Conservation (phyloP, 2,113 vertebrate species). For the Triplophysa dalaica region DNA sequence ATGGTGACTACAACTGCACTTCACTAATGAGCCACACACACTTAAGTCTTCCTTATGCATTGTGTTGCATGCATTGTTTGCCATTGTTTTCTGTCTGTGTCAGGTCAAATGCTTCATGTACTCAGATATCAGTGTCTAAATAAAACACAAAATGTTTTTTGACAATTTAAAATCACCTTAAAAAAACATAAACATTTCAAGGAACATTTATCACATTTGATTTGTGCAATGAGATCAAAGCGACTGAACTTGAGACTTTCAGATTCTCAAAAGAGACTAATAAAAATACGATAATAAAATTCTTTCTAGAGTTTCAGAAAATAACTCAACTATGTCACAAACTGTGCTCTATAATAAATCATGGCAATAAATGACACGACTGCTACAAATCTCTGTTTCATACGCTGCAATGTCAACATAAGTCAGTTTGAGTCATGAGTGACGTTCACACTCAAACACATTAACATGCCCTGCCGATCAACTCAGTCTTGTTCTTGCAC, state of each 20-base stretch:
- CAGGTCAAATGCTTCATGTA: background rate
- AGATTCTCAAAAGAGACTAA: background rate
- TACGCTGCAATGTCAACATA: conserved; percentile 1
- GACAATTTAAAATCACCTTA: background rate
- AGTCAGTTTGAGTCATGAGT: background rate
- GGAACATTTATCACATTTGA: background rate
- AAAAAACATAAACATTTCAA: background rate
- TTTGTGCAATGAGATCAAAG: background rate
- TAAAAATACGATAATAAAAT: background rate
- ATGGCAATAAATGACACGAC: conserved; percentile 22
- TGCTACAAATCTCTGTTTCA: background rate
- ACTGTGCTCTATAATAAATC: background rate
- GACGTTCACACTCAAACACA: conserved; percentile 26
- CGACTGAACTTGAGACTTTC: no score
- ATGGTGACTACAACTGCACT: conserved; percentile 61
- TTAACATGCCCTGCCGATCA: conserved; percentile 43
- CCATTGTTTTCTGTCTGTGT: background rate
- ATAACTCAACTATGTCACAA: background rate
- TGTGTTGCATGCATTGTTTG: background rate
- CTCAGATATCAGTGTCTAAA: no score
- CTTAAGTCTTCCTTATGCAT: background rate
- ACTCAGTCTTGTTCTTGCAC: conserved; percentile 27
- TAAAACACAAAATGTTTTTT: background rate
- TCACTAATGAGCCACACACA: conserved; percentile 8
- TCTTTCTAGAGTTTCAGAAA: background rate